Conservation (phyloP, 2,888 invertebrate species). For the Spatulosminthurus flaviceps region DNA sequence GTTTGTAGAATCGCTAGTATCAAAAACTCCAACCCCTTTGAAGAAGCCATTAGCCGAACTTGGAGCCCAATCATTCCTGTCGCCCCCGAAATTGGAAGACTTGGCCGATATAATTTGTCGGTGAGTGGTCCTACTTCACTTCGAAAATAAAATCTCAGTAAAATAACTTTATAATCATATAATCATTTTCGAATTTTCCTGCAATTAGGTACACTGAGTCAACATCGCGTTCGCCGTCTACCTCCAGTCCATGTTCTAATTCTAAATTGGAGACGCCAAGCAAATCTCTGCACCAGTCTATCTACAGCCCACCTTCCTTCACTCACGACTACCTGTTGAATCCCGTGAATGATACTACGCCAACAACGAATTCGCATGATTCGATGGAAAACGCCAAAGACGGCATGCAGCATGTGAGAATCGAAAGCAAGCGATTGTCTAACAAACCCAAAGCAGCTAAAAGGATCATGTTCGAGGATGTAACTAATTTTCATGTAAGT, state of each 20-base stretch:
- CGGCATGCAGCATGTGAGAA: not conserved
- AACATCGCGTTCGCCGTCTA: constrained; percentile 23
- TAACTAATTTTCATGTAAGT: constrained; percentile 49
- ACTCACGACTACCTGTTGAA: constrained; percentile 81
- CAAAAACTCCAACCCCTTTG: constrained; percentile 87
- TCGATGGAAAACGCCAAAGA: not conserved
- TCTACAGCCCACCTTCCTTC: constrained; percentile 81
- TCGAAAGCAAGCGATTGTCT: not conserved
- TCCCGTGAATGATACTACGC: constrained; percentile 37
- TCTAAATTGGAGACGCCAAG: constrained; percentile 60
- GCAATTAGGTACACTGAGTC: constrained; percentile 45
- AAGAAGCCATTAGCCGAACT: constrained; percentile 87
- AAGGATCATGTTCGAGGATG: constrained; percentile 48
- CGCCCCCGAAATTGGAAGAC: constrained; percentile 65
- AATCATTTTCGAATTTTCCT: not conserved
- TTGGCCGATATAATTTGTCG: constrained; percentile 61
- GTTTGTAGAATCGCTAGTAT: constrained; percentile 27
- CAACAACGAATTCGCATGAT: constrained; percentile 34
- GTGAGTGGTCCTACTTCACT: constrained; percentile 20
- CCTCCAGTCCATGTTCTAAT: constrained; percentile 27
- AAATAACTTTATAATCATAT: no score
- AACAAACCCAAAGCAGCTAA: constrained; percentile 50
- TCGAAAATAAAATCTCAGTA: no score
- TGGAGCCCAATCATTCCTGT: constrained; percentile 67
- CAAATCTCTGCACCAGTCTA: constrained; percentile 59